Evolutionary conservation across 2,113 vertebrate species (phyloP).

Genomic region (Amphiprion ocellaris): DNA sequence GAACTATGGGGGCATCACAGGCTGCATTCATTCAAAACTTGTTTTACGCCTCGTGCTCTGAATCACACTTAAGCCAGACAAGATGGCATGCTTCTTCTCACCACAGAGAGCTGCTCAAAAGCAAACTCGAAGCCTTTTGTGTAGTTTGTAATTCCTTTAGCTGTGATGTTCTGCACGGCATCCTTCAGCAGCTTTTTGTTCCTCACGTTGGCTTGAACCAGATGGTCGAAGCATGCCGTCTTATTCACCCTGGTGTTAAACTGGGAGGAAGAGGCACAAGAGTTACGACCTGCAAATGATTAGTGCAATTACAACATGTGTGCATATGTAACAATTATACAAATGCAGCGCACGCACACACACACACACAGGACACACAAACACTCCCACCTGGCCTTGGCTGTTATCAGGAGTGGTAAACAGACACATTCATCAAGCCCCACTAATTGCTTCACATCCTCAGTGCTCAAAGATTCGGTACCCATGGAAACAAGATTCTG

Average conservation of each 20-base stretch:
- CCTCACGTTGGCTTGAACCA: conserved; percentile 98
- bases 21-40: conserved; percentile 30
- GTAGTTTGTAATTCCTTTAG: conserved; percentile 98
- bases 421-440: conserved; percentile 81
- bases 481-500: conserved; percentile 83
- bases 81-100: conserved; percentile 77
- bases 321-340: conserved; percentile 24
- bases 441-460: conserved; percentile 83
- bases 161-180: conserved; percentile 95
- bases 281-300: conserved; percentile 46
- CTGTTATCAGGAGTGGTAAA: conserved; percentile 75
- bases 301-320: conserved; percentile 27
- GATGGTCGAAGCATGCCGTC: conserved; percentile 95
- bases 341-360: conserved; percentile 7
- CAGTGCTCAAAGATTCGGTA: conserved; percentile 75
- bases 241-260: conserved; percentile 97
- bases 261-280: conserved; percentile 75
- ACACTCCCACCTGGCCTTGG: conserved; percentile 72
- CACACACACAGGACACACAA: conserved; percentile 14
- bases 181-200: conserved; percentile 99
- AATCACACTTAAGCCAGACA: background rate
- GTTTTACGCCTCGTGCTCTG: background rate
- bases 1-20: background rate
- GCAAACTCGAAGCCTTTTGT: conserved; percentile 98
- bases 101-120: conserved; percentile 94